phyloP scores from a whole-genome alignment of 2,888 invertebrate genomes.

The Therioaphis trifolii region DNA sequence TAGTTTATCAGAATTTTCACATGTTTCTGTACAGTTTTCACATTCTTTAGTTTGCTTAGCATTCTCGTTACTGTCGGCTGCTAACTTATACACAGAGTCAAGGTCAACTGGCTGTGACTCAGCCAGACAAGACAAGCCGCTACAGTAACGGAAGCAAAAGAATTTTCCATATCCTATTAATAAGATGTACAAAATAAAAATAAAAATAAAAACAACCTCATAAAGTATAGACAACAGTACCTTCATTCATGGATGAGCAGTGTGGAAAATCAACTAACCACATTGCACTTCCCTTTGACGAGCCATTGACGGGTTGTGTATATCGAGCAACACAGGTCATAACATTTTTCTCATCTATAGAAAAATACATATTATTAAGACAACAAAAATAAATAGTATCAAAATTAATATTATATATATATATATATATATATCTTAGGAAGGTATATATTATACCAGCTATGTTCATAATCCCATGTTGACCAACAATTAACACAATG shows the following conservation, averaged over 20 bases:
- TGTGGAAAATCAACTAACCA: constrained; percentile 76
- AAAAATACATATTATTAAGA: constrained; percentile 49
- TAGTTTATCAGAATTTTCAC: constrained; percentile 69
- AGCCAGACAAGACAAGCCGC: constrained; percentile 76
- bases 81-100: constrained; percentile 66
- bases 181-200: neutral
- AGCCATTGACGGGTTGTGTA: constrained; percentile 66
- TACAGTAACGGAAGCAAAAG: constrained; percentile 79
- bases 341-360: constrained; percentile 70
- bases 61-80: constrained; percentile 63
- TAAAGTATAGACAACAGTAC: neutral
- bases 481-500: no score
- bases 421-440: no score
- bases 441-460: no score
- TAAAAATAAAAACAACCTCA: neutral
- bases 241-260: constrained; percentile 69
- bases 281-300: constrained; percentile 73
- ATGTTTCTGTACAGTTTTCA: constrained; percentile 56
- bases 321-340: constrained; percentile 69
- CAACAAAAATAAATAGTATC: no score
- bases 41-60: constrained; percentile 42
- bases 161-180: constrained; percentile 75
- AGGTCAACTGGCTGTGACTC: constrained; percentile 75
- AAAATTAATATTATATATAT: no score
- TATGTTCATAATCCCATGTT: no score